Evolutionary conservation across 2,113 vertebrate species (phyloP), one percentile per base, ranked within the genome.

Genomic region (Microtus pennsylvanicus): DNA sequence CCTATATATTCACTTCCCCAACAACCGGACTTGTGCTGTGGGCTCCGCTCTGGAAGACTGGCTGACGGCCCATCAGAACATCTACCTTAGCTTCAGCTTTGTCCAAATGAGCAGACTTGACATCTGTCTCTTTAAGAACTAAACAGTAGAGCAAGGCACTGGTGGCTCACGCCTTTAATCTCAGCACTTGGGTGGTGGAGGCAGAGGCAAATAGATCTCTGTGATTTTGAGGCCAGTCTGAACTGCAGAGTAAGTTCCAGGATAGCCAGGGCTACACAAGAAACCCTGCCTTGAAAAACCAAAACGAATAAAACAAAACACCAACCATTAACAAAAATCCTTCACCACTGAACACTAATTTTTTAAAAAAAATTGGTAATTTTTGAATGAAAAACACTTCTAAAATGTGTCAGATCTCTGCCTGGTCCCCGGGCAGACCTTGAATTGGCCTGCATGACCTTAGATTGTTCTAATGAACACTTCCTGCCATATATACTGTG

Each of bases 1-100:
- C 4, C 42, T 70, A 69, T 47, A 70, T 13, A 38, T 0, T 2
- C n/a, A 38, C 22, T 0, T 30, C 9, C 12, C 11, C 8, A 8
- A 74, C n/a, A 45, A n/a, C 22, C 3, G 5, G 26, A 11, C 26
- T 63, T 5, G 2, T 38, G 33, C 21, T 80, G 30, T 0, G 4
- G 12, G 35, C 6, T 17, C 67, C 45, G 70, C 61, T 82, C 58
- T 0, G 0, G 65, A 42, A 42, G 1, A 11, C 67, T 5, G 55
- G 86, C 81, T 82, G 77, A 30, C 0, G 10, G 69, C 75, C 7
- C 11, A 12, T 55, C 22, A 5, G 30, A 35, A 69, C 13, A 11
- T 55, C 21, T 1, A 38, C 12, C 22, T 81, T 47, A 70, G 93
- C 55, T 50, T 3, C 38, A 94, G 47, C 45, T 91, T 65, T 52